A percentile compares a stretch with the other conserved stretches of the same genome.
Conservation (phyloP, 1,140 invertebrate species). For the Gonatopus flavifemur region DNA sequence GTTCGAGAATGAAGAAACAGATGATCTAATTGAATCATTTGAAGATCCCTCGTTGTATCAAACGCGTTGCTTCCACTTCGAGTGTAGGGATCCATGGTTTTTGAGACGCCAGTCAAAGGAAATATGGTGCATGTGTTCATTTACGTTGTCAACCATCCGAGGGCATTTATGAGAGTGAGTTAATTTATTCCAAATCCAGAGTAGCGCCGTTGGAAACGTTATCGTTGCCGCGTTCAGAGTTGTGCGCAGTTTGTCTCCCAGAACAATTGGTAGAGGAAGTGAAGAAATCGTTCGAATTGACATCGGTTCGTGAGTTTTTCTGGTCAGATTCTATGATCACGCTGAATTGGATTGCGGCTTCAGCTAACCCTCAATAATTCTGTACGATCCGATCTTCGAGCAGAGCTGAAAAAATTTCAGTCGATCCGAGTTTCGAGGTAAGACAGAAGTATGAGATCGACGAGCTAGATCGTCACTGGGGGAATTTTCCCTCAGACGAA, state of each 20-base stretch:
- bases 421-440: no score
- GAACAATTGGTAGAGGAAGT: background rate
- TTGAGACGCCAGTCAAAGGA: background rate
- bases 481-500: no score
- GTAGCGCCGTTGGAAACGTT: background rate
- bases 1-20: background rate
- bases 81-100: background rate
- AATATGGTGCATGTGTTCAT: background rate
- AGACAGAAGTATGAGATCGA: no score
- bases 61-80: no score
- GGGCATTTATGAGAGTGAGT: background rate
- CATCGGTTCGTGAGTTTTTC: background rate
- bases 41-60: background rate
- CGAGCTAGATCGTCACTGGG: no score
- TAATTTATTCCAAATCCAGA: background rate
- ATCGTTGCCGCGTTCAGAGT: background rate
- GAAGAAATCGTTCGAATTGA: background rate
- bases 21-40: background rate
- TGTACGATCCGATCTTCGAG: no score
- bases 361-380: no score
- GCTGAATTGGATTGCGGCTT: no score
- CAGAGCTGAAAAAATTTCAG: no score
- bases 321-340: background rate
- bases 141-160: background rate
- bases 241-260: background rate